Base-by-base conservation (phyloP, 1,140 invertebrate genomes). In the Cotesia typhae region DNA sequence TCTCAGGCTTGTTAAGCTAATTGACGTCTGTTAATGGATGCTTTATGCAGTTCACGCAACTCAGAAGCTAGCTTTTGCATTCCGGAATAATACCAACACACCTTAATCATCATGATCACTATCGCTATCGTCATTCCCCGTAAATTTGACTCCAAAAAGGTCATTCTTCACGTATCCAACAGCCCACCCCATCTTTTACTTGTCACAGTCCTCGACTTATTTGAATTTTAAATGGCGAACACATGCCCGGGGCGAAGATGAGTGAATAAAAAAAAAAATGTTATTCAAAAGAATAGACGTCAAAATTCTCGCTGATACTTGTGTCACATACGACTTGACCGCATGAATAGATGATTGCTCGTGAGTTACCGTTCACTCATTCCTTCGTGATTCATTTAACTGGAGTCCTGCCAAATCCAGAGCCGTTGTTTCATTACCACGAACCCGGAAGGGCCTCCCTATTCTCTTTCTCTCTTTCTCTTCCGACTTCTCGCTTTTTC, bases 371-470 rank as follows among this genome's bases (percentile, higher is more conserved):
- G 76, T 77, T 76, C 69, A 72, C 74, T 70, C 70, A 73, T 74
- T 79, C 76, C 74, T 78, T 82, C 76, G 77, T 80, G 78, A 82
- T 80, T 82, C 81, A 77, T 82, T 80, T 79, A 78, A 77, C 78
- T 82, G 81, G 81, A 82, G 76, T 65, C 61, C 68, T 41, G 81
- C 81, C 82, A 82, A 80, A 79, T 77, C 75, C 73, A 76, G 76
- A 71, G 70, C 75, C 78, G 75, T 80, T 78, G 79, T 81, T 81
- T 81, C 79, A 80, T 80, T 79, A 80, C 78, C 72, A 63, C 74
- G 70, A 74, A 61, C 63, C 76, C 75, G 74, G 71, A 72, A 75
- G 57, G 72, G 76, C 77, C 74, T 70, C 72, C 71, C 53, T 55
- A 70, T 59, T 74, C 70, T 52, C 73, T 69, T 47, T 47, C 6